These are phyloP conservation scores for Byasa hedistus DNA, from an alignment of 2,888 invertebrate genomes.

Conservation along the genomic window DNA sequence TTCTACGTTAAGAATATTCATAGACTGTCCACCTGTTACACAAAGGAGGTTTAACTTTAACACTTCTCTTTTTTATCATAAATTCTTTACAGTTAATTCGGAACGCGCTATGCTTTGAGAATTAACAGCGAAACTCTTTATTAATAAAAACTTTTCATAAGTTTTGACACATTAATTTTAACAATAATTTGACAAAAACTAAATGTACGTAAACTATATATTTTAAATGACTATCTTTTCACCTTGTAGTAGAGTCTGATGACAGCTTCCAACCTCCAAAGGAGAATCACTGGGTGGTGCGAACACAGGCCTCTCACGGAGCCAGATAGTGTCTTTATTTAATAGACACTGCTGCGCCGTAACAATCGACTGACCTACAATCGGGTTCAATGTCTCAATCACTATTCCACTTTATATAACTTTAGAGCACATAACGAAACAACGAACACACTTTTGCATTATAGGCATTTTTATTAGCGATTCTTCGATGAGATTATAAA, in stretches of 20 bases:
- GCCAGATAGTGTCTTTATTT: slow-evolving; percentile 77
- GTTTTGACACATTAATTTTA: too few relatives aligned
- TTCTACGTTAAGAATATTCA: slow-evolving; percentile 69
- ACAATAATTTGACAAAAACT: too few relatives aligned
- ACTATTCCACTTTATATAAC: slow-evolving; percentile 31
- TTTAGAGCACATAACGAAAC: background rate
- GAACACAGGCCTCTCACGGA: slow-evolving; percentile 70
- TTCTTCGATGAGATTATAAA: too few relatives aligned
- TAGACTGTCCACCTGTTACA: slow-evolving; percentile 66
- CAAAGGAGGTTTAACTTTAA: slow-evolving; percentile 18
- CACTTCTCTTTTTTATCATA: too few relatives aligned
- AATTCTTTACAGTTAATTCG: too few relatives aligned
- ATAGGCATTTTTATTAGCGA: too few relatives aligned
- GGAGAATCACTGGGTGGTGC: slow-evolving; percentile 61
- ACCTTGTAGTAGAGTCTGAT: slow-evolving; percentile 74
- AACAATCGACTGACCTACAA: slow-evolving; percentile 76
- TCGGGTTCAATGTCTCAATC: slow-evolving; percentile 62
- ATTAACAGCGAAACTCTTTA: too few relatives aligned
- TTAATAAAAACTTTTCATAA: too few relatives aligned
- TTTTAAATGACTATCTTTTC: slow-evolving; percentile 33
- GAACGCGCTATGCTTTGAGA: too few relatives aligned
- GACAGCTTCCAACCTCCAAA: slow-evolving; percentile 67
- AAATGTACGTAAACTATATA: too few relatives aligned
- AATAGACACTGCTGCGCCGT: slow-evolving; percentile 75
- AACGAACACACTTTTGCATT: background rate